Evolutionary conservation across 2,113 vertebrate genomes (phyloP), one percentile per base, ranked within the genome.

Genomic region (Paraplagusia blochii): DNA sequence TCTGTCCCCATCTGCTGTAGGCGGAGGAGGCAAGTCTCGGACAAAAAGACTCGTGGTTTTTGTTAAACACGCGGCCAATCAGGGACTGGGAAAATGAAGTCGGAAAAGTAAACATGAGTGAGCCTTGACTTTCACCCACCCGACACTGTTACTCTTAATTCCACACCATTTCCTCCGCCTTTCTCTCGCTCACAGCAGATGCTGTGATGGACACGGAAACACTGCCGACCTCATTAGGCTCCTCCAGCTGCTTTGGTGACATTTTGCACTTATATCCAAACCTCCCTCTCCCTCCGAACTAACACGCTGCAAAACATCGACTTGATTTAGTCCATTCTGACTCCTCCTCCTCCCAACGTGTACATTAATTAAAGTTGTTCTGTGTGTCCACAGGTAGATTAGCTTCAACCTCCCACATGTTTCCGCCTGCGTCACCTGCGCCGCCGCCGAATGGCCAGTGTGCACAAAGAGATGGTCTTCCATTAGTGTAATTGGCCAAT

Each of bases 401-500:
- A 58, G 60, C 67, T 81, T 74, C 68, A 63, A 43, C 58, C 66
- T 52, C 65, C 73, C 69, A 72, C 82, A 42, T 22, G 3, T 34
- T 49, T 59, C 36, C 53, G 45, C 57, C 50, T 9, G 45, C 60
- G 51, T 64, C 67, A 51, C 62, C 57, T 52, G 42, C 48, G 43
- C 61, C 39, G 0, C 29, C 11, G 35, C 58, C 64, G 58, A 42
- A 68, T 66, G 66, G 74, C 69, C 39, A 12, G 64, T 14, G 50
- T 46, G 69, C 81, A 85, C 80, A 84, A 84, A 83, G 82, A 63
- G 48, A 63, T 44, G 72, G 43, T 49, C 56, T 76, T 62, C 79
- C 75, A 84, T 85, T 81, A 78, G 57, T 1, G 66, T 84, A 88
- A 88, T 81, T 83, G 83, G 74, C 49, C 83, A 83, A 85, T 85